phyloP scores from a whole-genome alignment of 1,140 invertebrate genomes.

The Dendrolimus punctatus region DNA sequence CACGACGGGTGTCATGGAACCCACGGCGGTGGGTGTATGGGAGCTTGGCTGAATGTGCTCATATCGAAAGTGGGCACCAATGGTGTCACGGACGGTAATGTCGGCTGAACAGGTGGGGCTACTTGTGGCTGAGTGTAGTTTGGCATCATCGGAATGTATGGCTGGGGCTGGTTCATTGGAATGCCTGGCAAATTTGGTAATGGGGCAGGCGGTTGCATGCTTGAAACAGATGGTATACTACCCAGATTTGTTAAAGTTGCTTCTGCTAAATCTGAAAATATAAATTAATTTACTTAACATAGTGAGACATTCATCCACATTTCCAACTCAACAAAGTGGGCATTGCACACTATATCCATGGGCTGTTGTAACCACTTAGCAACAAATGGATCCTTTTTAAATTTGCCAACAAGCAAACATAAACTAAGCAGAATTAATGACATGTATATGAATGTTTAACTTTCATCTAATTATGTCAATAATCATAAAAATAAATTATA shows the following conservation, averaged over 20 bases:
- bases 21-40: conserved; percentile 38
- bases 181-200: conserved; percentile 75
- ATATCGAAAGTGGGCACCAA: conserved; percentile 63
- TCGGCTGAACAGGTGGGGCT: conserved; percentile 16
- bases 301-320: too few relatives aligned
- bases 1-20: conserved; percentile 14
- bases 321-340: too few relatives aligned
- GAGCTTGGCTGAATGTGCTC: conserved; percentile 44
- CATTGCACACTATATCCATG: too few relatives aligned
- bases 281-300: too few relatives aligned
- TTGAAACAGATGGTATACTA: conserved; percentile 58
- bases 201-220: conserved; percentile 62
- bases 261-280: conserved; percentile 55
- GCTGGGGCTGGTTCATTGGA: conserved; percentile 73
- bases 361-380: too few relatives aligned
- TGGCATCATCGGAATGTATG: conserved; percentile 69
- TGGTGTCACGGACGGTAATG: conserved; percentile 27
- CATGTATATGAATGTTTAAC: too few relatives aligned
- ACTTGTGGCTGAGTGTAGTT: conserved; percentile 50
- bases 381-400: too few relatives aligned
- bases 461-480: too few relatives aligned
- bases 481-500: too few relatives aligned
- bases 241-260: conserved; percentile 62
- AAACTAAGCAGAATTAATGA: too few relatives aligned
- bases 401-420: too few relatives aligned